Evolutionary conservation across 2,797 vertebrate species (phyloP).

Genomic region (Xerus rutilus): DNA sequence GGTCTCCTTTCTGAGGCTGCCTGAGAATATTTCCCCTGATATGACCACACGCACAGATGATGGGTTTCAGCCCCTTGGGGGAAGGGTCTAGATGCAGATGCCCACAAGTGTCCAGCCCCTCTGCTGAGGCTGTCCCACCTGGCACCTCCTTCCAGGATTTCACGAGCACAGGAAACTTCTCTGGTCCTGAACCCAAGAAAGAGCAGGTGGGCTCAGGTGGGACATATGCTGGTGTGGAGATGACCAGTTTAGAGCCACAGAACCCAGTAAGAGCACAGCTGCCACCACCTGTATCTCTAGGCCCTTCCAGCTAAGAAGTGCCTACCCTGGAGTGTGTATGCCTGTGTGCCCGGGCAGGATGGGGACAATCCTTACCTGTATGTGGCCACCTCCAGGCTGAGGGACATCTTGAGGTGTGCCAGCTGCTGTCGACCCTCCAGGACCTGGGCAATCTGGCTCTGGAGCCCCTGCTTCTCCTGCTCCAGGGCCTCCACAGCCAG

Average conservation of each 20-base stretch:
- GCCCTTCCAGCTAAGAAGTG: not conserved
- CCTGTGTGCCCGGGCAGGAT: not conserved
- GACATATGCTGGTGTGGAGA: not conserved
- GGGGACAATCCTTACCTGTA: conserved; percentile 91
- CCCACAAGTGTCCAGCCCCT: not conserved
- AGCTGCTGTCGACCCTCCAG: conserved; percentile 92
- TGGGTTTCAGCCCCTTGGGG: not conserved
- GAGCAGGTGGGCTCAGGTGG: not conserved
- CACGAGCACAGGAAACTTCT: not conserved
- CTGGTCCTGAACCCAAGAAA: not conserved
- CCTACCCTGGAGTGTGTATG: fast-evolving
- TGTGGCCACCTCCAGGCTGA: conserved; percentile 94
- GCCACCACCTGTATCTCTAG: not conserved
- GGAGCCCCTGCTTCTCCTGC: conserved; percentile 90
- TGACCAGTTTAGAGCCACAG: not conserved
- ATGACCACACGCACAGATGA: not conserved
- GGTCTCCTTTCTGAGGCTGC: not conserved
- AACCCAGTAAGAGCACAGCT: not conserved
- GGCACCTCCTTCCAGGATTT: not conserved
- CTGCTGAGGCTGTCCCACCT: not conserved
- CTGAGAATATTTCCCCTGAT: too few relatives aligned
- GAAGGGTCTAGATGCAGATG: not conserved
- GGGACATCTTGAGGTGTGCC: conserved; percentile 94
- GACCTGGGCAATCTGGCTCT: conserved; percentile 90
- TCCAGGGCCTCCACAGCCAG: conserved; percentile 91